Evolutionary conservation across 2,888 invertebrate genomes (phyloP).

Genomic region (Ichneumon xanthorius): DNA sequence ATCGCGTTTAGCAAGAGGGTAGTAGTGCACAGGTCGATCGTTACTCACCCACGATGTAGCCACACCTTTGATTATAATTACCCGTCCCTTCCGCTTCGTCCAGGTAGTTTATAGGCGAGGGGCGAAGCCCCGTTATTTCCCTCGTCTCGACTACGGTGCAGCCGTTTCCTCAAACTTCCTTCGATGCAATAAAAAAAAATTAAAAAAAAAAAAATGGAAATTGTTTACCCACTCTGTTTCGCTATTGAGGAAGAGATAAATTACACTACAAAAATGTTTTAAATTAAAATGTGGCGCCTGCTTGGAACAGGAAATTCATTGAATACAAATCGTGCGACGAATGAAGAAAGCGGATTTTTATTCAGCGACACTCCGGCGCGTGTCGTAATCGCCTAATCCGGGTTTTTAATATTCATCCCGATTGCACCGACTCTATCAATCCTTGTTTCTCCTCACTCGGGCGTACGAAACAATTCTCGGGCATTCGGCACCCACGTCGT

Average conservation of each 20-base stretch:
- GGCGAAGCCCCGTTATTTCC: constrained; percentile 48
- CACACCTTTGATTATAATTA: constrained; percentile 75
- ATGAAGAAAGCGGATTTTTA: constrained; percentile 19
- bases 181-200: constrained; percentile 37
- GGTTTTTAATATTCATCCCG: constrained; percentile 45
- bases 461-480: constrained; percentile 41
- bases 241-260: not conserved
- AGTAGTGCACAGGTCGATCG: constrained; percentile 68
- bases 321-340: not conserved
- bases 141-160: constrained; percentile 34
- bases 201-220: not conserved
- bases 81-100: constrained; percentile 62
- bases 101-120: constrained; percentile 20
- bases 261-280: not conserved
- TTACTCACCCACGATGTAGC: constrained; percentile 70
- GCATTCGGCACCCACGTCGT: constrained; percentile 64
- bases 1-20: constrained; percentile 65
- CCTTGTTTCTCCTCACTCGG: constrained; percentile 2
- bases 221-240: not conserved
- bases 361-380: constrained; percentile 10
- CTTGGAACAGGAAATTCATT: not conserved
- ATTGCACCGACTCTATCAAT: constrained; percentile 33
- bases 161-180: constrained; percentile 18
- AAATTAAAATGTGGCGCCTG: not conserved
- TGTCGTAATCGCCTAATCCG: constrained; percentile 40